Evolutionary conservation across 2,888 invertebrate genomes (phyloP).

Genomic region (Belgica antarctica): DNA sequence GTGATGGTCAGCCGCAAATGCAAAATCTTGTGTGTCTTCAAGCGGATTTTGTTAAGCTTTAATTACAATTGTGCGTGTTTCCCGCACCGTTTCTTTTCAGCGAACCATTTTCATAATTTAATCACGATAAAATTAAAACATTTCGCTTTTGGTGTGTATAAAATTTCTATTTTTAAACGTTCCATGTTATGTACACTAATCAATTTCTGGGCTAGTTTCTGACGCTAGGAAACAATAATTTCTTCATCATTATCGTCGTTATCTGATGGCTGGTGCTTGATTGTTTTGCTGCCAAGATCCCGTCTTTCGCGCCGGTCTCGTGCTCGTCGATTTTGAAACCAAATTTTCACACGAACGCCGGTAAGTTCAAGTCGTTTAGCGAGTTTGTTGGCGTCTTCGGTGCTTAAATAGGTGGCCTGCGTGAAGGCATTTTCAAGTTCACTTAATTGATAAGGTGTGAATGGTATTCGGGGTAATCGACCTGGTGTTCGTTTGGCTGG

Average conservation of each 20-base stretch:
- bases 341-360: constrained; percentile 70
- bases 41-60: too few species aligned
- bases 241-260: constrained; percentile 31
- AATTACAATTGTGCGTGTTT: too few species aligned
- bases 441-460: constrained; percentile 64
- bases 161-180: constrained; percentile 2
- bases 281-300: constrained; percentile 46
- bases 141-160: background rate
- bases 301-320: constrained; percentile 68
- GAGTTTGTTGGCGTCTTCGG: constrained; percentile 63
- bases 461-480: constrained; percentile 67
- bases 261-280: background rate
- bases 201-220: background rate
- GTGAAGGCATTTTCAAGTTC: constrained; percentile 65
- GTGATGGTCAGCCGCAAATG: too few species aligned
- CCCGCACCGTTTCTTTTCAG: too few species aligned
- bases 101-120: background rate
- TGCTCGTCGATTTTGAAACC: constrained; percentile 80
- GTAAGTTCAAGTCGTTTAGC: constrained; percentile 62
- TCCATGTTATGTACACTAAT: background rate
- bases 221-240: constrained; percentile 29
- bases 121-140: background rate
- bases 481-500: constrained; percentile 60
- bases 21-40: too few species aligned
- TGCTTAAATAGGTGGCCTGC: constrained; percentile 64